Evolutionary conservation across 2,113 vertebrate species (phyloP).

Genomic region (Hemiscyllium ocellatum): DNA sequence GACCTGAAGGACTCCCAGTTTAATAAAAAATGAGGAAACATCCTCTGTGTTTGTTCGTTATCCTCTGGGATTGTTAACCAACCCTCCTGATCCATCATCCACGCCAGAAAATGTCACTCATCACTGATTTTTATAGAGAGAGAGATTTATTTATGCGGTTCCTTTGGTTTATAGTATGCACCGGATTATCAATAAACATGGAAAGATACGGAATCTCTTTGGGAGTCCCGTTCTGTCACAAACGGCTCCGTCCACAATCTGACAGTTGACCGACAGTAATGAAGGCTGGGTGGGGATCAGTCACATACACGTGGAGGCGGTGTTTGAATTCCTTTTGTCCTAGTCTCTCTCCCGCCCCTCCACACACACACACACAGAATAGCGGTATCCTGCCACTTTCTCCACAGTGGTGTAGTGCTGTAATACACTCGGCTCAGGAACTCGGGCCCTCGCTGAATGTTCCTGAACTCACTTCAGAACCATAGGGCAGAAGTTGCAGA

Average conservation of each 20-base stretch:
- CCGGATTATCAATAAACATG: background rate
- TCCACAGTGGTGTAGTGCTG: too few species aligned
- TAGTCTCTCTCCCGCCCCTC: background rate
- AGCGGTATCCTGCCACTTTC: background rate
- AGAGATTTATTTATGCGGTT: background rate
- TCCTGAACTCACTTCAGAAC: background rate
- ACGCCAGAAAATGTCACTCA: background rate
- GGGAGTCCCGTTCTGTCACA: background rate
- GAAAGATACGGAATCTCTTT: too few species aligned
- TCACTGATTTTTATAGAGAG: background rate
- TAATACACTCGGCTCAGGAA: background rate
- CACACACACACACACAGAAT: too few species aligned
- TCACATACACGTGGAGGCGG: background rate
- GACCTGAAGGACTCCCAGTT: background rate
- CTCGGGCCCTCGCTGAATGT: background rate
- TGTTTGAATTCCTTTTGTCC: background rate
- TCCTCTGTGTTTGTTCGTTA: background rate
- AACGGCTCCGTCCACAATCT: background rate
- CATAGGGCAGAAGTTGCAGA: background rate
- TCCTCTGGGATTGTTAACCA: background rate
- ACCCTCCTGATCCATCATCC: background rate
- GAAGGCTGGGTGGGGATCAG: background rate
- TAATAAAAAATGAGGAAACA: background rate
- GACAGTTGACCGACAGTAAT: background rate
- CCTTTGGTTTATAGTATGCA: background rate